Percentiles rank a stretch among this genome's conserved stretches.
Conservation (phyloP, 2,113 vertebrate genomes). For the Pangasianodon hypophthalmus region DNA sequence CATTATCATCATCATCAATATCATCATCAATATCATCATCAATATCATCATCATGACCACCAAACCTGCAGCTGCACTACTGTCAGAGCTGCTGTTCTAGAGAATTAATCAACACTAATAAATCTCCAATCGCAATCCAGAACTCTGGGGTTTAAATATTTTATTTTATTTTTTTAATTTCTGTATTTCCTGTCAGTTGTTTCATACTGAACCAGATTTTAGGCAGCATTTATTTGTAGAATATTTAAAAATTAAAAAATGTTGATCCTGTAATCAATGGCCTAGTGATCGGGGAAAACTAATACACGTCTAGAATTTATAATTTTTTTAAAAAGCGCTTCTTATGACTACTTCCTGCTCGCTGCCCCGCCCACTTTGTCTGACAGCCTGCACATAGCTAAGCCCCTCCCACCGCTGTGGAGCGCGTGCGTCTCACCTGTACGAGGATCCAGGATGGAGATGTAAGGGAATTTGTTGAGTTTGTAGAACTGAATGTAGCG, state of each 20-base stretch:
- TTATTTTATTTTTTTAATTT: background rate
- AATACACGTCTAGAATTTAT: background rate
- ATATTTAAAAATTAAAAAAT: background rate
- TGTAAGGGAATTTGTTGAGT: slow-evolving; percentile 95
- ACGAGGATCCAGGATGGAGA: slow-evolving; percentile 95
- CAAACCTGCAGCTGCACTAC: too few relatives aligned
- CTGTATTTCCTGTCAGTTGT: too few relatives aligned
- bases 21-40: too few relatives aligned
- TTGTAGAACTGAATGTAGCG: slow-evolving; percentile 99
- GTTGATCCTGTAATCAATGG: background rate
- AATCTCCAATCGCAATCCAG: background rate
- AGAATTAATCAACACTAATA: too few relatives aligned
- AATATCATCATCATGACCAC: too few relatives aligned
- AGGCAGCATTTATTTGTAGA: too few relatives aligned
- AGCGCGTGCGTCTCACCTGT: slow-evolving; percentile 76
- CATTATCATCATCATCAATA: too few relatives aligned
- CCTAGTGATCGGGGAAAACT: background rate
- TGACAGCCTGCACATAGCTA: background rate
- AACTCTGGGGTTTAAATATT: background rate
- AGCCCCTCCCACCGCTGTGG: background rate
- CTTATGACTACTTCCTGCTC: too few relatives aligned
- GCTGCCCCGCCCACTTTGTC: background rate
- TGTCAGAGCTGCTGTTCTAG: too few relatives aligned
- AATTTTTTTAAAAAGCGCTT: too few relatives aligned
- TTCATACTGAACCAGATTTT: too few relatives aligned